phyloP scores from a whole-genome alignment of 1,140 invertebrate genomes.

The Laupala kohalensis region DNA sequence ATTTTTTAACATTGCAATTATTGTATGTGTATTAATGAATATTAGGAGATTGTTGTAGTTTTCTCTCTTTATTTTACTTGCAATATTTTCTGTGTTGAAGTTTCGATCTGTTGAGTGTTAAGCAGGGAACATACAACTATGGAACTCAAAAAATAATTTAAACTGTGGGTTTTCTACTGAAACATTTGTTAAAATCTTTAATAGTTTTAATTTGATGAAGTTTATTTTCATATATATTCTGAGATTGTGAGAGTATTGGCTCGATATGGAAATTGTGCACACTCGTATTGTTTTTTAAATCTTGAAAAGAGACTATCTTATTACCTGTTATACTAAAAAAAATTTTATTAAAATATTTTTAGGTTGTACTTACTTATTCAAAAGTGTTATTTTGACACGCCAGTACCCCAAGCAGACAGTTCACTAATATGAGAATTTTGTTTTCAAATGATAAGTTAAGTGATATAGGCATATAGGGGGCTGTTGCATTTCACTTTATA shows the following conservation, averaged over 20 bases:
- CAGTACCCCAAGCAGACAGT: slow-evolving; percentile 9
- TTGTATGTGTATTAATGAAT: not conserved
- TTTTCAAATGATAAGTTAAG: not conserved
- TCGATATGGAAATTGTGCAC: not conserved
- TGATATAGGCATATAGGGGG: slow-evolving; percentile 10
- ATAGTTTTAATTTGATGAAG: not conserved
- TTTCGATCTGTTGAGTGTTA: not conserved
- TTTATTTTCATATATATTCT: not conserved
- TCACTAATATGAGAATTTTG: not conserved
- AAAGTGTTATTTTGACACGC: not conserved
- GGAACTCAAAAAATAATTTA: not conserved
- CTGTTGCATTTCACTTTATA: slow-evolving; percentile 10
- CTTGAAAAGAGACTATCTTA: not conserved
- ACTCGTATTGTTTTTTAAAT: not conserved
- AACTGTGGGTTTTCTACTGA: not conserved
- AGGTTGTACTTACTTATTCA: not conserved
- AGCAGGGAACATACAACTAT: not conserved
- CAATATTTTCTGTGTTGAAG: not conserved
- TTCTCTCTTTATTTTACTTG: not conserved
- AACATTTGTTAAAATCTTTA: not conserved
- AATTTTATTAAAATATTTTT: not conserved
- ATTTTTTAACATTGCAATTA: not conserved
- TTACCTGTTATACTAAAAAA: not conserved
- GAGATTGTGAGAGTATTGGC: not conserved
- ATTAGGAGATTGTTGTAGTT: not conserved